phyloP scores from a whole-genome alignment of 2,113 vertebrate genomes.

The Eulacestoma nigropectus region DNA sequence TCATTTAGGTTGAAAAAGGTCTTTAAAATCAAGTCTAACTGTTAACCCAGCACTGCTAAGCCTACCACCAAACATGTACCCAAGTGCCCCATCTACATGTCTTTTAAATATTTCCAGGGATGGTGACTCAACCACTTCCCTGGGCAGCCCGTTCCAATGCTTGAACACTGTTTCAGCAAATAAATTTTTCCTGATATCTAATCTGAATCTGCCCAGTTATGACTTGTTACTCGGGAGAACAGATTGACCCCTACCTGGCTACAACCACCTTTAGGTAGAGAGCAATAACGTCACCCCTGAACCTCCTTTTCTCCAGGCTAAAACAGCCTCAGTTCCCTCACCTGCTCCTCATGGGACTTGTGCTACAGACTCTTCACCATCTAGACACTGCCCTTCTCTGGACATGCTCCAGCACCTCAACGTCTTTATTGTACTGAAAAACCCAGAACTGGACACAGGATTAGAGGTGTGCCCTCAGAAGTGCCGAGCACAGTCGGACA shows the following conservation, averaged over 20 bases:
- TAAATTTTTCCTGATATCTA: neutral
- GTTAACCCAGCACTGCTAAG: neutral
- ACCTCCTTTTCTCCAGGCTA: neutral
- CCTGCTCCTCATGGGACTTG: neutral
- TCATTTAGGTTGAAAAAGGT: neutral
- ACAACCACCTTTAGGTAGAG: neutral
- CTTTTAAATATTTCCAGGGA: neutral
- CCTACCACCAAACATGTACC: neutral
- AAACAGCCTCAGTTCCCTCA: neutral
- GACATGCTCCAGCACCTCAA: fast-evolving
- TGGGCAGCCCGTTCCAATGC: neutral
- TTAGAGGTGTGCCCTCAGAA: neutral
- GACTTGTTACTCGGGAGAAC: neutral
- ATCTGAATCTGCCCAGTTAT: neutral
- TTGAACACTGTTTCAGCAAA: neutral
- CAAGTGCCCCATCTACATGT: neutral
- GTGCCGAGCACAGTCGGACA: fast-evolving
- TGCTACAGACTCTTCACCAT: neutral
- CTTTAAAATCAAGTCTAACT: neutral
- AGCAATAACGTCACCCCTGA: neutral
- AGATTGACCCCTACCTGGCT: neutral
- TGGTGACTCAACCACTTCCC: neutral
- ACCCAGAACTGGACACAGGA: neutral
- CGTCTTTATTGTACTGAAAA: too few species aligned
- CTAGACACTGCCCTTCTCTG: neutral